Conservation (phyloP, 2,797 vertebrate species). For the Delichon dasypus region DNA sequence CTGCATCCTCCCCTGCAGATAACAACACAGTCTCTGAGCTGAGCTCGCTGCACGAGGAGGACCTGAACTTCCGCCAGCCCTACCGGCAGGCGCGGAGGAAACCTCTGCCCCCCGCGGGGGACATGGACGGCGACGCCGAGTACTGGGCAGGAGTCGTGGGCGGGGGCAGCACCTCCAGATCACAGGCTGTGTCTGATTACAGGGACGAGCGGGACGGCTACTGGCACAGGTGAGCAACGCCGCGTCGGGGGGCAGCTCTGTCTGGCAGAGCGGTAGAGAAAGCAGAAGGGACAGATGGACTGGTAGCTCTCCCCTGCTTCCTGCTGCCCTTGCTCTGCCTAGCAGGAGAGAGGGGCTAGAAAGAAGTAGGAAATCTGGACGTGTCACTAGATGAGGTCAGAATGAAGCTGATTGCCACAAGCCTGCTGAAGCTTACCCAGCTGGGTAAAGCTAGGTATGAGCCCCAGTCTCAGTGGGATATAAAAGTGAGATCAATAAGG, state of each 20-base stretch:
- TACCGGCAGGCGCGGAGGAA: conserved; percentile 88
- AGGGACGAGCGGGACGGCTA: conserved; percentile 76
- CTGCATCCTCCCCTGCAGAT: conserved; percentile 61
- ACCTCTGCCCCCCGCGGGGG: conserved; percentile 82
- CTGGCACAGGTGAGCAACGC: conserved; percentile 74
- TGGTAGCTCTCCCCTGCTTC: background rate
- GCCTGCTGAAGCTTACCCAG: background rate
- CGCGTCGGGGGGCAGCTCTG: background rate
- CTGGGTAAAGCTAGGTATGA: background rate
- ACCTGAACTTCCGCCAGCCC: conserved; percentile 84
- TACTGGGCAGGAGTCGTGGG: conserved; percentile 77
- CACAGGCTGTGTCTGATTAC: conserved; percentile 72
- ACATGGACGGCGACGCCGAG: conserved; percentile 77
- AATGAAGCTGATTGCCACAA: background rate
- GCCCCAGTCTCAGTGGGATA: background rate
- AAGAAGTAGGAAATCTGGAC: background rate
- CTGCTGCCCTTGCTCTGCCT: background rate
- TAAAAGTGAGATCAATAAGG: background rate
- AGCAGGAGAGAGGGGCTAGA: background rate
- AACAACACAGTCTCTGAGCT: conserved; percentile 92
- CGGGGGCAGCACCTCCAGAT: conserved; percentile 57
- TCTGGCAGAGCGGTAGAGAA: background rate
- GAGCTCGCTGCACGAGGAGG: conserved; percentile 91
- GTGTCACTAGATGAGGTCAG: background rate
- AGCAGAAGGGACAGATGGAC: background rate